Base-by-base conservation (phyloP, 2,113 vertebrate species). In the Elachura formosa region DNA sequence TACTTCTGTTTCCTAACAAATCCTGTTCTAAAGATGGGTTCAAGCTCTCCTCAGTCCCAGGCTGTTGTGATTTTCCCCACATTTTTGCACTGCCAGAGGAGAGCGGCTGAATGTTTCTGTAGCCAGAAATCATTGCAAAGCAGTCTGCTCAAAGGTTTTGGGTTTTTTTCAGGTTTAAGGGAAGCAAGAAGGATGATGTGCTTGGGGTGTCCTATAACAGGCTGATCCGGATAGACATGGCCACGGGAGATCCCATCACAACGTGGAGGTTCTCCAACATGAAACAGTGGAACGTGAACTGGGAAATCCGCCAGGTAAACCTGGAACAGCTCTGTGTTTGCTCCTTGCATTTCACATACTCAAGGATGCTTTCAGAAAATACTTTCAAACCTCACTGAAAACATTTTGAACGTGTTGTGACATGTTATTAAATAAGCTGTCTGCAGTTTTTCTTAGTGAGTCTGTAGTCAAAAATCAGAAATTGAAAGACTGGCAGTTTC, bases 231-330 rank as follows among this genome's bases (percentile, higher is more conserved):
- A 98, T 99, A 12, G 99, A 99, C 93, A 98, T 98, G 87, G 96
- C 98, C 51, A 98, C 99, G 0, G 98, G 98, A 54, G 98, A 99
- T 96, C 99, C 99, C 4, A 96, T 99, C 93, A 99, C 99, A 90
- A 99, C 99, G 0, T 99, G 99, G 99, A 99, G 99, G 94, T 99
- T 99, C 49, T 97, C 99, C 93, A 99, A 98, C 96, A 99, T 99
- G 98, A 99, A 99, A 95, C 99, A 99, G 95, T 99, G 99, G 99
- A 99, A 99, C 51, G 99, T 99, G 54, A 99, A 99, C 97, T 99
- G 99, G 99, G 99, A 99, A 97, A 99, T 99, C 88, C 98, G 98
- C 95, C 99, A 99, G 98, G 99, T 99, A 93, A 93, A 78, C 64
- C 15, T 75, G 66, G 43, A 90, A 33, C 5, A 12, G 45, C 68